Conservation (phyloP, 1,140 invertebrate genomes). For the Chironomus striatipennis region DNA sequence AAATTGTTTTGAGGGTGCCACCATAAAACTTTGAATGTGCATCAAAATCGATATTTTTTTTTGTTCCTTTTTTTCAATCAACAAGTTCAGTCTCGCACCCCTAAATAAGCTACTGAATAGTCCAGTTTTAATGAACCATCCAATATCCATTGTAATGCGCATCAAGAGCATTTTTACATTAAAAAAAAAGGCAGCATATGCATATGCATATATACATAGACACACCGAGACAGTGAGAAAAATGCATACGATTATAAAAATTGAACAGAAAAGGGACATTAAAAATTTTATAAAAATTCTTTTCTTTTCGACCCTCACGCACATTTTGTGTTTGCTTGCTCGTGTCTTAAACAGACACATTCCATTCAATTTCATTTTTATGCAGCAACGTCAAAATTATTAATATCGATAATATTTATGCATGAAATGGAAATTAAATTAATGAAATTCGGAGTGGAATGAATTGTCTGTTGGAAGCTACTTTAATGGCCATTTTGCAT, state of each 20-base stretch:
- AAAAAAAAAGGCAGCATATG: not conserved
- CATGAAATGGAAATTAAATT: not conserved
- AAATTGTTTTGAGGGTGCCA: not conserved
- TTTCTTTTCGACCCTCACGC: not conserved
- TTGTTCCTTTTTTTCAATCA: not conserved
- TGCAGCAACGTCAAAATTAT: not conserved
- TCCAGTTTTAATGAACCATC: conserved; percentile 23
- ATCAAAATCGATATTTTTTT: not conserved
- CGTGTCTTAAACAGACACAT: not conserved
- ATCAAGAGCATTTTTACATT: not conserved
- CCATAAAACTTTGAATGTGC: not conserved
- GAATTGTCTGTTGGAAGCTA: too few relatives aligned
- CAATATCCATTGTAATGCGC: not conserved
- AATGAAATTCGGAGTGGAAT: not conserved
- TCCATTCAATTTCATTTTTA: not conserved
- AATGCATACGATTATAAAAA: not conserved
- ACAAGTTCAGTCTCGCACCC: conserved; percentile 1
- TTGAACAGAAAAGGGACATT: conserved; percentile 21
- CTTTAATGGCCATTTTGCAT: not conserved
- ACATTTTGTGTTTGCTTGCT: not conserved
- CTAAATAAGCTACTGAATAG: not conserved
- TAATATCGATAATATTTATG: conserved; percentile 1
- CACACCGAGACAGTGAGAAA: too few relatives aligned
- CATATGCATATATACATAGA: conserved; percentile 11
- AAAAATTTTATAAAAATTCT: not conserved